Conservation (phyloP, 2,797 vertebrate species). For the Geotrypetes seraphini region DNA sequence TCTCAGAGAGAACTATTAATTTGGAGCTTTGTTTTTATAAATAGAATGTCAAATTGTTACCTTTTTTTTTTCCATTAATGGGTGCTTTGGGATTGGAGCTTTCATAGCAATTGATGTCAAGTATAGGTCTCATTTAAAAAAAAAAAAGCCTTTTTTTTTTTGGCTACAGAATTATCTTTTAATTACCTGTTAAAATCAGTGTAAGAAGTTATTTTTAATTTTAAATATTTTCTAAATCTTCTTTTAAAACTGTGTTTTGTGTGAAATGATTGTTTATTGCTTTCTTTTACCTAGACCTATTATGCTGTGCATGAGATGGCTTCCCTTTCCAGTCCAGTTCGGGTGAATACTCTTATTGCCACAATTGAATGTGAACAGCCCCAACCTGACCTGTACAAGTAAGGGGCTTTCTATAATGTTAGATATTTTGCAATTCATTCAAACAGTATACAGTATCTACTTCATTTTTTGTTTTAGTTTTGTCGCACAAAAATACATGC, state of each 20-base stretch:
- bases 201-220: accelerated
- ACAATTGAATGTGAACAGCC: constrained; percentile 94
- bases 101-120: constrained; percentile 19
- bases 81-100: constrained; percentile 24
- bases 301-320: constrained; percentile 77
- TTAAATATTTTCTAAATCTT: too few species aligned
- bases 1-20: too few species aligned
- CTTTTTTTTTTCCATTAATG: constrained; percentile 39
- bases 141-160: too few species aligned
- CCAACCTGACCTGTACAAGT: constrained; percentile 97
- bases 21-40: constrained; percentile 24
- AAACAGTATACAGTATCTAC: too few species aligned
- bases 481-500: too few species aligned
- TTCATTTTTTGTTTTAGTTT: too few species aligned
- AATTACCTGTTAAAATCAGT: neutral
- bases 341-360: constrained; percentile 73
- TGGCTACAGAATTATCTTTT: neutral
- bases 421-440: too few species aligned
- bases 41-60: constrained; percentile 23
- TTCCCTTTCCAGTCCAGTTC: constrained; percentile 47
- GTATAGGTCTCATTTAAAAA: constrained; percentile 24
- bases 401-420: too few species aligned
- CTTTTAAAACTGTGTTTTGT: constrained; percentile 1
- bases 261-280: constrained; percentile 1
- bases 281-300: constrained; percentile 66